Percentiles rank a stretch among this genome's conserved stretches.
phyloP scores from a whole-genome alignment of 2,113 vertebrate genomes.

The Phrynosoma blainvillii region DNA sequence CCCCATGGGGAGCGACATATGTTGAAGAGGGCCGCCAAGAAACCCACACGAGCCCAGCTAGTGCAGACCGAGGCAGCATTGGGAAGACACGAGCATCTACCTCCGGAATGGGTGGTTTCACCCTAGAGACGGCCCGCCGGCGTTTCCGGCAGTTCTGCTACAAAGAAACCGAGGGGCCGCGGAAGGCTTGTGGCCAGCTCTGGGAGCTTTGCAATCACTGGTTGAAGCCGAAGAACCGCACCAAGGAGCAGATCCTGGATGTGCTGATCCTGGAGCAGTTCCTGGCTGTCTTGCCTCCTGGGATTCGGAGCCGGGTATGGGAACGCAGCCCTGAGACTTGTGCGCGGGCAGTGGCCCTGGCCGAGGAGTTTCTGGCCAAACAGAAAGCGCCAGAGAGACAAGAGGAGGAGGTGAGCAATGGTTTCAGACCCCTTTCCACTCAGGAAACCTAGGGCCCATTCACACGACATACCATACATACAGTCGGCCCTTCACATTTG shows the following conservation, averaged over 20 bases:
- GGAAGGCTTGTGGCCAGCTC: conserved; percentile 23
- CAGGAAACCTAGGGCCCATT: not conserved
- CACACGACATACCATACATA: no score
- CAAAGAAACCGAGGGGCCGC: conserved; percentile 13
- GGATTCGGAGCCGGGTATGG: conserved; percentile 30
- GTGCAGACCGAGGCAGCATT: conserved; percentile 1
- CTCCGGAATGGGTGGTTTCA: not conserved
- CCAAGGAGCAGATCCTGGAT: conserved; percentile 33
- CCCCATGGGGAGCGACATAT: not conserved
- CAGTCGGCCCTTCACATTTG: no score
- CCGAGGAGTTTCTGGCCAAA: not conserved
- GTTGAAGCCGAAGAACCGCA: conserved; percentile 34
- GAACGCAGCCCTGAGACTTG: conserved; percentile 27
- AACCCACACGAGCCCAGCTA: not conserved
- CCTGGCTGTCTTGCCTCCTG: conserved; percentile 19
- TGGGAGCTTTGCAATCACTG: conserved; percentile 40
- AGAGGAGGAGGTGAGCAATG: conserved; percentile 28
- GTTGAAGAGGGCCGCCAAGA: not conserved
- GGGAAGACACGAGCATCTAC: not conserved
- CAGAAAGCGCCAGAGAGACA: not conserved
- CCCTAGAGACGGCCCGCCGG: conserved; percentile 18
- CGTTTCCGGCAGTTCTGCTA: conserved; percentile 36
- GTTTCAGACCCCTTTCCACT: not conserved
- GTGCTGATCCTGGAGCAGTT: conserved; percentile 32
- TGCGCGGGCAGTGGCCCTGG: conserved; percentile 16